Evolutionary conservation across 2,113 vertebrate species (phyloP).

Genomic region (Tupaia tana): DNA sequence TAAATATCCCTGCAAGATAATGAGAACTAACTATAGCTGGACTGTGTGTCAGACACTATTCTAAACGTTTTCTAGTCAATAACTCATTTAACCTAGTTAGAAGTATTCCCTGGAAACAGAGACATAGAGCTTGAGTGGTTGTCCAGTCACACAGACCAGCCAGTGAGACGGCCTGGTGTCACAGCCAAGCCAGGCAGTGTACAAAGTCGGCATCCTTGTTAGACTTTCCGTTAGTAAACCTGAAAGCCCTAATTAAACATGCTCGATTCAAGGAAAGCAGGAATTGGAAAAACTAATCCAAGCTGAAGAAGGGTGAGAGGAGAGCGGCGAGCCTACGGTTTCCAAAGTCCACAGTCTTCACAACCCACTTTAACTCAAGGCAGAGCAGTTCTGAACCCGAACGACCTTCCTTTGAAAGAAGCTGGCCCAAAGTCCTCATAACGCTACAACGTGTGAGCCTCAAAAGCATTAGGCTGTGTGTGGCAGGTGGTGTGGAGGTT

Average conservation of each 20-base stretch:
- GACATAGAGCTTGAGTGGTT: neutral
- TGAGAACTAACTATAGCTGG: neutral
- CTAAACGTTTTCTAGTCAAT: neutral
- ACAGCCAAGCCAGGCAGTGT: neutral
- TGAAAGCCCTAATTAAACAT: neutral
- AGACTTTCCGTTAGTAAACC: neutral
- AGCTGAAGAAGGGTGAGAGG: accelerated
- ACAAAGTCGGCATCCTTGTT: neutral
- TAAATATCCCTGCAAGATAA: neutral
- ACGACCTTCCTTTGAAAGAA: neutral
- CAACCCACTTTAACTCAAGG: neutral
- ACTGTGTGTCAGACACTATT: neutral
- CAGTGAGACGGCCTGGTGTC: neutral
- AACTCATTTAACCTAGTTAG: neutral
- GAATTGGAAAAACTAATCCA: neutral
- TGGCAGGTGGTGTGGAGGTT: too few species aligned
- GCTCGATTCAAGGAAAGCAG: neutral
- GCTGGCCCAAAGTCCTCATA: neutral
- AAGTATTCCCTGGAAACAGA: neutral
- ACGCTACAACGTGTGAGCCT: neutral
- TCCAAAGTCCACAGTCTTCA: neutral
- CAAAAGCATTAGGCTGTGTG: too few species aligned
- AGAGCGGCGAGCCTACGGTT: neutral
- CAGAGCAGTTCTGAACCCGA: neutral
- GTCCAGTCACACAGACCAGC: neutral